Base-by-base conservation (phyloP, 23 tunicate genomes). In the Trididemnum miniatum region DNA sequence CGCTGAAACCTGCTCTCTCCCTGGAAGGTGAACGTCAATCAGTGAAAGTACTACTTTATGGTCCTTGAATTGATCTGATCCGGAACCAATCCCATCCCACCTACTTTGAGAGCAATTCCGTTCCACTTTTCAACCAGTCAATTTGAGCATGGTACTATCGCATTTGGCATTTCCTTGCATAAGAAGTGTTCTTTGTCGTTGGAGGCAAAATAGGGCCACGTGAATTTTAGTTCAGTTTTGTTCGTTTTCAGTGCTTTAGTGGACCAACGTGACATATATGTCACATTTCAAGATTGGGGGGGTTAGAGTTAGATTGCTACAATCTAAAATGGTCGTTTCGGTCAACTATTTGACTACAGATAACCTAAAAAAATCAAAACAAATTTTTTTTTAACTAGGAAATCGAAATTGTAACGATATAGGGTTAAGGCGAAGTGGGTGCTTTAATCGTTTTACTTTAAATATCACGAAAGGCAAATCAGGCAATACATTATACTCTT, bases 181-280 rank as follows among this genome's bases (percentile, higher is more conserved):
- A 44, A 44, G 54, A 44, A 44, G 54, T 9, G 54, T 44, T 44
- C 12, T 44, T 44, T 44, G 54, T 7, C 54, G 9, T 44, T 44
- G 15, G 54, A 9, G 15, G 54, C 54, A 44, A 62, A 62, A 62
- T 25, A 62, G 22, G 15, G 20, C 30, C 69, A 22, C 24, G 15
- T 62, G 24, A 4, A 9, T 62, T 25, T 15, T 62, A 25, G 4
- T 22, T 20, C 30, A 25, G 22, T 9, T 62, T 22, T 62, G 24
- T 4, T n/a, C 24, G 22, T 4, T 22, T 25, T 22, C 69, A 22
- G 27, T 62, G 5, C 24, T 22, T 22, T 22, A 62, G 30, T 62
- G 69, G 69, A 62, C 69, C 29, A 62, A 62, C 30, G 69, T 62
- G 20, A 62, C 24, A 62, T n/a, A 62, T 62, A 9, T 62, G 69